These are phyloP conservation scores for Stomorhina lunata DNA, from an alignment of 2,888 invertebrate genomes.

Conservation along the genomic window DNA sequence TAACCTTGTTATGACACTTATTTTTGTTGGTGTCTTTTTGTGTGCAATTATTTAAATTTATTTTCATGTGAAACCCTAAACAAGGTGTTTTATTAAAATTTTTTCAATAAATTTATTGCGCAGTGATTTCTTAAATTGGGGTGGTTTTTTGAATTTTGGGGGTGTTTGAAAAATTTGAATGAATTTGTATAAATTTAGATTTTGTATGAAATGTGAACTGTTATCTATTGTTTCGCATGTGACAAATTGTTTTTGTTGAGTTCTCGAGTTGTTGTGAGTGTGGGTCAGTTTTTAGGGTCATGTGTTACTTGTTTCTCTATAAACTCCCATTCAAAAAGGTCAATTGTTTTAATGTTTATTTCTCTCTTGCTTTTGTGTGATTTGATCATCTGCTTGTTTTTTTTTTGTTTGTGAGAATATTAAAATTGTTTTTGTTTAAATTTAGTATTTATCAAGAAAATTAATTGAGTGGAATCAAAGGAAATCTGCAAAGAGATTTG, in stretches of 20 bases:
- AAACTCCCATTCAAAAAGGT: constrained; percentile 31
- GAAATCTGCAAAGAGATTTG: background rate
- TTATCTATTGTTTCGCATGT: constrained; percentile 36
- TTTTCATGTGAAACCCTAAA: constrained; percentile 25
- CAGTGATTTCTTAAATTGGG: constrained; percentile 4
- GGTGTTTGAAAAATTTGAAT: constrained; percentile 37
- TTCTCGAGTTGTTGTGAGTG: constrained; percentile 5
- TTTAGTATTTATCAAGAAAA: constrained; percentile 20
- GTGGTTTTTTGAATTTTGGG: constrained; percentile 37
- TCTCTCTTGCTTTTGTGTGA: background rate
- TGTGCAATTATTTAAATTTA: constrained; percentile 46
- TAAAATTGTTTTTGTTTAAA: constrained; percentile 16
- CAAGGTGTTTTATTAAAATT: constrained; percentile 63
- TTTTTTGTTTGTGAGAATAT: constrained; percentile 16
- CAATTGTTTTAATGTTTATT: constrained; percentile 40
- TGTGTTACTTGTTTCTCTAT: constrained; percentile 52
- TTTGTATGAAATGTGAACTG: too few relatives aligned
- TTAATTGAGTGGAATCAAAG: constrained; percentile 19
- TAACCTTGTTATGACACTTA: constrained; percentile 26
- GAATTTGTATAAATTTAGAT: background rate
- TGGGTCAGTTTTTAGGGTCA: constrained; percentile 61
- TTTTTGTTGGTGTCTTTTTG: background rate
- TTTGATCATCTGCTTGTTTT: constrained; percentile 43
- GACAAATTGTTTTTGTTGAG: constrained; percentile 50
- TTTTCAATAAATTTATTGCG: constrained; percentile 3